Conservation (phyloP, 2,888 invertebrate genomes). For the Eledone cirrhosa region DNA sequence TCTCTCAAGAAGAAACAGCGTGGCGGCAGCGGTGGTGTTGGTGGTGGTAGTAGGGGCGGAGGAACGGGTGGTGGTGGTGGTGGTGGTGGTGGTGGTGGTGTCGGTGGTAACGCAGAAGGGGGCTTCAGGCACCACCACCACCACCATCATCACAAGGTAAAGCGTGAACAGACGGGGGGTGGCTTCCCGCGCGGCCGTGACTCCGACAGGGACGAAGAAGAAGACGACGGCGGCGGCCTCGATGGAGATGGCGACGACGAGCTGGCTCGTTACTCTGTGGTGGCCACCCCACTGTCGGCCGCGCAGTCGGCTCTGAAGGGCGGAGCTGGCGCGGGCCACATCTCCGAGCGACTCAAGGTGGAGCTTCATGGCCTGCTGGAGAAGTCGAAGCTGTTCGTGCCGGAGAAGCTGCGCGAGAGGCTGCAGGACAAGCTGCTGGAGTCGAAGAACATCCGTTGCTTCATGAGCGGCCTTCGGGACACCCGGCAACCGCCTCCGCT, state of each 20-base stretch:
- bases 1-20: no score
- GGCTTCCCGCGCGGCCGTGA: slow-evolving; percentile 21
- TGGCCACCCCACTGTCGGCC: not conserved
- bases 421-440: slow-evolving; percentile 45
- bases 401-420: slow-evolving; percentile 43
- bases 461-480: slow-evolving; percentile 33
- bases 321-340: no score
- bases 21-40: no score
- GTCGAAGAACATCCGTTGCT: slow-evolving; percentile 29
- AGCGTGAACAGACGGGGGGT: slow-evolving; percentile 11
- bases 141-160: not conserved
- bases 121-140: no score
- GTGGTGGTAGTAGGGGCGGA: no score
- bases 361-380: slow-evolving; percentile 35
- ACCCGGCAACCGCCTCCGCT: not conserved
- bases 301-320: no score
- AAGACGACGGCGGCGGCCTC: slow-evolving; percentile 13
- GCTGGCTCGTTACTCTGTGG: not conserved
- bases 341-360: slow-evolving; percentile 20
- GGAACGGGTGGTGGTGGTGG: no score
- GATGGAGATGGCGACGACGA: slow-evolving; percentile 4
- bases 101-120: not conserved
- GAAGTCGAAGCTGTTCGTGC: slow-evolving; percentile 40
- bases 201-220: slow-evolving; percentile 21
- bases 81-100: not conserved